A percentile compares a stretch with the other conserved stretches of the same genome.
phyloP scores from a whole-genome alignment of 1,140 invertebrate species.

The Papilio polyxenes region DNA sequence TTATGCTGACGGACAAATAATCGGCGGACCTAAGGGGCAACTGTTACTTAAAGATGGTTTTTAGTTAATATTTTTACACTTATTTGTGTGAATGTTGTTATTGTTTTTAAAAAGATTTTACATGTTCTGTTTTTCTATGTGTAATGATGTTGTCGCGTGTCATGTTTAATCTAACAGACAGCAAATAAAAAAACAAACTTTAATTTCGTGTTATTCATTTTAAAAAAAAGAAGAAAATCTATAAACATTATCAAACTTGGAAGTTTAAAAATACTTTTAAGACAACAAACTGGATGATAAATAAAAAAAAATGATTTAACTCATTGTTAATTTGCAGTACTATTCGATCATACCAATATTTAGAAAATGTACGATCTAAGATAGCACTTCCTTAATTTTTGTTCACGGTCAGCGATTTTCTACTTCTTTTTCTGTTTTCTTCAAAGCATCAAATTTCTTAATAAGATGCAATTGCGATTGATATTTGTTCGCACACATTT shows the following conservation, averaged over 20 bases:
- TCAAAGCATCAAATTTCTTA: background rate
- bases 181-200: slow-evolving; percentile 21
- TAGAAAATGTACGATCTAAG: too few relatives aligned
- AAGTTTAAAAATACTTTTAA: background rate
- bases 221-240: background rate
- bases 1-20: slow-evolving; percentile 73
- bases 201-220: slow-evolving; percentile 18
- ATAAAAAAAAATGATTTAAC: background rate
- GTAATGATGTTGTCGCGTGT: slow-evolving; percentile 6
- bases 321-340: background rate
- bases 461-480: background rate
- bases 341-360: background rate
- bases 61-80: slow-evolving; percentile 34
- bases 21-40: slow-evolving; percentile 68
- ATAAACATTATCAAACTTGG: background rate
- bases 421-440: background rate
- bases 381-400: too few relatives aligned
- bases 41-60: slow-evolving; percentile 62
- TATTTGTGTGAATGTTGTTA: slow-evolving; percentile 36
- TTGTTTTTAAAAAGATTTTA: slow-evolving; percentile 4
- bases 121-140: slow-evolving; percentile 30
- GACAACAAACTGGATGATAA: background rate
- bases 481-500: too few relatives aligned
- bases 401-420: background rate
- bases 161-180: slow-evolving; percentile 23